Evolutionary conservation across 1,140 invertebrate species (phyloP).

Genomic region (Tetraneura akinire): DNA sequence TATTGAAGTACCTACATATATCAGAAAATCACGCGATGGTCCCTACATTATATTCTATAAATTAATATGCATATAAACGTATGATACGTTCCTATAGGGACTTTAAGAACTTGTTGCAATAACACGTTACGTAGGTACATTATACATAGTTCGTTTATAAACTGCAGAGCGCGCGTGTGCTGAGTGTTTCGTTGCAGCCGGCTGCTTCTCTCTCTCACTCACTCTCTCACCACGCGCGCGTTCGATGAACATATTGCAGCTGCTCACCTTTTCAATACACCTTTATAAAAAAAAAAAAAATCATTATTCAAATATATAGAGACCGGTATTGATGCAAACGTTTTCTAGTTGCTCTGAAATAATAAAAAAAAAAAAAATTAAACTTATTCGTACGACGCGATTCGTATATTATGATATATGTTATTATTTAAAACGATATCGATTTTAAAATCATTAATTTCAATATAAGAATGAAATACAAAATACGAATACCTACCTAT

Average conservation of each 20-base stretch:
- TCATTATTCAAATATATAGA: conserved; percentile 51
- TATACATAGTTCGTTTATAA: background rate
- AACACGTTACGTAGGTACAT: background rate
- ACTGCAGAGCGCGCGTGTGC: conserved; percentile 34
- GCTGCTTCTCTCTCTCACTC: conserved; percentile 31
- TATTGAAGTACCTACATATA: too few species aligned
- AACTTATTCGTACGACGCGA: background rate
- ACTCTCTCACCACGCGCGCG: too few species aligned
- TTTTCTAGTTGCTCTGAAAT: conserved; percentile 9
- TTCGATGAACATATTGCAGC: conserved; percentile 29
- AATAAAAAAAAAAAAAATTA: conserved; percentile 18
- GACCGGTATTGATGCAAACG: conserved; percentile 42
- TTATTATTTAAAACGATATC: background rate
- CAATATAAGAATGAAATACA: too few species aligned
- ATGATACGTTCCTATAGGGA: background rate
- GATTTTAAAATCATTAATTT: conserved; percentile 34
- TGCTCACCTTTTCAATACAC: conserved; percentile 44
- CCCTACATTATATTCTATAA: too few species aligned
- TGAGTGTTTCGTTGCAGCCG: conserved; percentile 42
- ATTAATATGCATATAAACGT: background rate
- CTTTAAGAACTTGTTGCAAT: conserved; percentile 49
- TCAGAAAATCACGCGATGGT: too few species aligned
- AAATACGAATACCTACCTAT: too few species aligned
- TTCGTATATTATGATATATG: background rate
- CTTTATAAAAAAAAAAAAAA: conserved; percentile 43